phyloP scores from a whole-genome alignment of 2,113 vertebrate genomes.

The Actenoides hombroni region DNA sequence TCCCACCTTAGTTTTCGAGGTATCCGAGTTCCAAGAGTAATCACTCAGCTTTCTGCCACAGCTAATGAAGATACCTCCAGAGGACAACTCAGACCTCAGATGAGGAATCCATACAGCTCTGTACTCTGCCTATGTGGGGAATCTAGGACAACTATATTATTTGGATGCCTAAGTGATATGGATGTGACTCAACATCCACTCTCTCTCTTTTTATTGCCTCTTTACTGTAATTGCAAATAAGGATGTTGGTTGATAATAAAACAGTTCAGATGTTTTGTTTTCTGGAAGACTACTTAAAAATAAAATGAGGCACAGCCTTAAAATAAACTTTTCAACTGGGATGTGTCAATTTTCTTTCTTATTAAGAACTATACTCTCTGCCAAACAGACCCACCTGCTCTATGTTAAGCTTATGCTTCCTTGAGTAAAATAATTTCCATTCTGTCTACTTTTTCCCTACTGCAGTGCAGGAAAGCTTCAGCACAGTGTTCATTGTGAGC shows the following conservation, averaged over 20 bases:
- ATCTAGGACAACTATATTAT: not conserved
- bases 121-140: not conserved
- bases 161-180: not conserved
- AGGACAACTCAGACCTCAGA: not conserved
- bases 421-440: not conserved
- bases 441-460: not conserved
- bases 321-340: not conserved
- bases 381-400: not conserved
- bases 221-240: not conserved
- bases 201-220: not conserved
- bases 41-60: not conserved
- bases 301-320: not conserved
- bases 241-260: not conserved
- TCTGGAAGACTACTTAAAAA: not conserved
- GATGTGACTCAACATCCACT: not conserved
- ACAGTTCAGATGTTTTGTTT: not conserved
- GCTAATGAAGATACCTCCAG: not conserved
- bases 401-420: not conserved
- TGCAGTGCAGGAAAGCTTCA: not conserved
- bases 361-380: not conserved
- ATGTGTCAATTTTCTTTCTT: not conserved
- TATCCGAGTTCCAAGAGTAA: not conserved
- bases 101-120: not conserved
- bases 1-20: not conserved
- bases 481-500: rapidly evolving